Percentiles rank a stretch among this genome's conserved stretches.
Evolutionary conservation across 2,888 invertebrate species (phyloP).

Genomic region (Acanthosepion lycidas): DNA sequence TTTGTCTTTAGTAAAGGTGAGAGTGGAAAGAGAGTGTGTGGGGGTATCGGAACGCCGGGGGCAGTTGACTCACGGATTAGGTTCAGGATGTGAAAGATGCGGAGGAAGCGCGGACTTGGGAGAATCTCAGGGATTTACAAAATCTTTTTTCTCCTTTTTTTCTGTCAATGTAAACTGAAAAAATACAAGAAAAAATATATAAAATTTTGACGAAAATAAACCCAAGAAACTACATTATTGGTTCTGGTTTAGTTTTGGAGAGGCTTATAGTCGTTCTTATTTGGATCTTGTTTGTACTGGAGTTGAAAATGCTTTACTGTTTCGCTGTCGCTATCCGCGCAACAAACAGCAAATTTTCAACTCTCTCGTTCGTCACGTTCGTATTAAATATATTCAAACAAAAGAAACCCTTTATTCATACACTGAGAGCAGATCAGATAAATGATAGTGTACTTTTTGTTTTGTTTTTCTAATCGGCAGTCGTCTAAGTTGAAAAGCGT

Average conservation of each 20-base stretch:
- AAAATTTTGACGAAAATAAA: not conserved
- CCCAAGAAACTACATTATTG: not conserved
- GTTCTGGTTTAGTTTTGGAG: not conserved
- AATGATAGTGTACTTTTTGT: not conserved
- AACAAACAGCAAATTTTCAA: not conserved
- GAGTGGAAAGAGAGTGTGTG: not conserved
- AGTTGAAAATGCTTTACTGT: not conserved
- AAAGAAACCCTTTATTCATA: conserved; percentile 20
- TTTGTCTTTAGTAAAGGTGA: not conserved
- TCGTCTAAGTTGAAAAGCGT: not conserved
- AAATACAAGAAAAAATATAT: not conserved
- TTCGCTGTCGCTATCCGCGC: not conserved
- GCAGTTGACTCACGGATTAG: not conserved
- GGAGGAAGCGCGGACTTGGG: not conserved
- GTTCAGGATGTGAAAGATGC: not conserved
- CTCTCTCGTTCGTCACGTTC: not conserved
- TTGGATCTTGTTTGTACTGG: not conserved
- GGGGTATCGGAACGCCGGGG: not conserved
- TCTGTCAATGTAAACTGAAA: not conserved
- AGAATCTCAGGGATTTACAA: not conserved
- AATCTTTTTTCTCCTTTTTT: not conserved
- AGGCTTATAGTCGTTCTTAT: not conserved
- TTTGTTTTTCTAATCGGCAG: not conserved
- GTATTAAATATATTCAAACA: not conserved
- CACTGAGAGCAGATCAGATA: not conserved